Evolutionary conservation across 1,140 invertebrate species (phyloP), one percentile per base, ranked within the genome.

Genomic region (Forficula auricularia): DNA sequence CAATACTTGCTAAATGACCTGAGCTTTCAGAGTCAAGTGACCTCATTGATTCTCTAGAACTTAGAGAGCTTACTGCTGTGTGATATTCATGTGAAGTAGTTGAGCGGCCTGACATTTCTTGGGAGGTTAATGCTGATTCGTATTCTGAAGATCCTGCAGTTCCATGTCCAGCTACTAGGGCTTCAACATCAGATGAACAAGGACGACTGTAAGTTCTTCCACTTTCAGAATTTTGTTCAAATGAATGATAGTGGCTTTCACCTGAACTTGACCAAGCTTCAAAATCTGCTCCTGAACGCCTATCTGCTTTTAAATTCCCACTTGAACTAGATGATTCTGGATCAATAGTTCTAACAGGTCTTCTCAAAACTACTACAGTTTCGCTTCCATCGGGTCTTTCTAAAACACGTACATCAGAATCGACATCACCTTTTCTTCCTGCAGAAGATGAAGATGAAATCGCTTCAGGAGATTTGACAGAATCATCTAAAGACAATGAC

Each of bases 21-120:
- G 85, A 89, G 50, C 80, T 84, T 58, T 89, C 76, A 1, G 85
- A 89, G 56, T 87, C 82, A 20, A 90, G 58, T 33, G 85, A 89
- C 55, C 78, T 84, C 74, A 87, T 85, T 39, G 84, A 88, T 55
- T 87, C 83, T 50, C 79, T 73, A 0, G 84, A 89, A 55, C 82
- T 85, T 46, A 88, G 63, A 8, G 81, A 79, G 48, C 81, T 83
- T 2, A 76, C 74, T 9, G 82, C 84, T 38, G 84, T 89, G 12
- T 78, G 75, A 58, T 85, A 90, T 49, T 89, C 85, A 51, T 79
- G 79, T 1, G 83, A 87, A 10, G 72, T 72, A 19, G 60, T 64
- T 3, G 80, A 82, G 43, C 68, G 67, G 3, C 73, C 72, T 10
- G 82, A 82, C 31, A 72, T 60, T 45, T 84, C 82, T 49, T 83